Base-by-base conservation (phyloP, 2,797 vertebrate genomes). In the Taeniopygia guttata region DNA sequence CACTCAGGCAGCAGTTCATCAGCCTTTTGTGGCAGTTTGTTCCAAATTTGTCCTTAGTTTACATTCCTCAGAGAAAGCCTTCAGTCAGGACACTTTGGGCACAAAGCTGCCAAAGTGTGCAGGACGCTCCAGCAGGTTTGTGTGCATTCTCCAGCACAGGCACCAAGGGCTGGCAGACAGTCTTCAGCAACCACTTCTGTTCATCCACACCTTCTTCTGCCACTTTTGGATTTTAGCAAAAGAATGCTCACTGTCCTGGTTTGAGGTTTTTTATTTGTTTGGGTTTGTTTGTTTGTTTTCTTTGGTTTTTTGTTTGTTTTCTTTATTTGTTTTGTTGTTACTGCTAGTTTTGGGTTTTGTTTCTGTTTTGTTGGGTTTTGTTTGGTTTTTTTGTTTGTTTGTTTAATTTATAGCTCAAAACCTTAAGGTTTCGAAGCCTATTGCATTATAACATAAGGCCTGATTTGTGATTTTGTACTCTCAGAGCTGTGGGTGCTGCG, bases 381-480 rank as follows among this genome's bases (percentile, higher is more conserved):
- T 11, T 49, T 4, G n/a, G 10, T n/a, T n/a, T n/a, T 59, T 38
- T 66, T 66, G 4, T 46, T 22, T 34, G 19, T 7, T 18, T 58
- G 27, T 67, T 58, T 38, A 8, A 6, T 60, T 59, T 59, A 15
- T 60, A 70, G 16, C 29, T 83, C 42, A 62, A 76, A 72, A 60
- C 49, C 16, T 52, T 21, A 16, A 32, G 3, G 4, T 30, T 91
- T 91, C 34, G 4, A 74, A 76, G 49, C 36, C 38, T 54, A 5
- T 19, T 0, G 0, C 29, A 4, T n/a, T 58, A 7, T 11, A 83
- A 38, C 25, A 13, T n/a, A 40, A 78, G 17, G 59, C 42, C 42
- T 77, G 26, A 30, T 26, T 70, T 17, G 6, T 36, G 9, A 21
- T 62, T 69, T 75, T 66, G 32, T 40, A 0, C 21, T 46, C 29